Evolutionary conservation across 2,888 invertebrate species (phyloP), one percentile per base, ranked within the genome.

Genomic region (Alloscopus bannaensis): DNA sequence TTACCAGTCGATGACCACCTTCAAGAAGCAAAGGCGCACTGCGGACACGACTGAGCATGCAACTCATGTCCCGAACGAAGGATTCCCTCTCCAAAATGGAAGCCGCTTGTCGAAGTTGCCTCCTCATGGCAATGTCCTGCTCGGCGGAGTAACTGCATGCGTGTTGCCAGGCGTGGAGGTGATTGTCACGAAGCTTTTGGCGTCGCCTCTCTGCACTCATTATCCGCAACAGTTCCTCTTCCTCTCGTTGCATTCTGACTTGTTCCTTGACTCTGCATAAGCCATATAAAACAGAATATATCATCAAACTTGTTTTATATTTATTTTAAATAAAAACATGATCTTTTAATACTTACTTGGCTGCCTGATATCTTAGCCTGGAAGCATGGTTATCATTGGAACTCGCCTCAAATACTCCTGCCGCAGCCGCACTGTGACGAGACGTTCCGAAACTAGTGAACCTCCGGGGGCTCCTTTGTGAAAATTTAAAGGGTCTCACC

Each of bases 371-470:
- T 71, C 86, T 59, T 22, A 86, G 69, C 28, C 81, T 72, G 2
- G 84, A 84, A 3, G 86, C 86, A 47, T 81, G 69, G 60, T 86
- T 86, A 40, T 86, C 86, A 62, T 83, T 84, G 0, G 86, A 83
- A 11, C 84, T 86, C 8, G 84, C 68, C 75, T 86, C 86, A 77
- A 86, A 86, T 1, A 84, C 78, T 2, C 84, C 84, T 16, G 60
- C 50, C 11, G 78, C 68, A 13, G 80, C 81, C 1, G 83, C 76
- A 76, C 76, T 79, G 18, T 82, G 82, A 3, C 83, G 64, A 11
- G 81, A 83, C 28, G 78, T 69, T 40, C 83, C 83, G 78, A 77
- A 85, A 22, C 84, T 83, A 0, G 83, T 84, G 40, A 85, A 85
- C 42, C 60, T 83, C 31, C 64, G 47, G 3, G 50, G 47, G n/a